phyloP scores from a whole-genome alignment of 2,888 invertebrate genomes.

The Spodoptera exigua region DNA sequence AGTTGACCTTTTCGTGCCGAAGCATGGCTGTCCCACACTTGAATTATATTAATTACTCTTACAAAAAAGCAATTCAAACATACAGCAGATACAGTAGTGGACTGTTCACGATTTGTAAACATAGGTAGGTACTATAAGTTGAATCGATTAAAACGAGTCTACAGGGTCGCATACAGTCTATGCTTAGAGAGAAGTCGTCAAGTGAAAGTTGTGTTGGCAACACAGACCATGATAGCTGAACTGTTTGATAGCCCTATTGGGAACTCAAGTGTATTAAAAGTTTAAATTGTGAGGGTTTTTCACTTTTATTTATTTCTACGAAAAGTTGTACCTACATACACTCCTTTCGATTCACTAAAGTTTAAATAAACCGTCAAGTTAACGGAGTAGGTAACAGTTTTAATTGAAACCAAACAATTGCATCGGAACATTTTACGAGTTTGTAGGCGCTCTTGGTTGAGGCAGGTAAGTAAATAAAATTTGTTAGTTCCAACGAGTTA shows the following conservation, averaged over 20 bases:
- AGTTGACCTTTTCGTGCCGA: too few species aligned
- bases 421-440: conserved; percentile 31
- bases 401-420: conserved; percentile 54
- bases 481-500: conserved; percentile 7
- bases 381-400: conserved; percentile 32
- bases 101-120: conserved; percentile 51
- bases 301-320: conserved; percentile 51
- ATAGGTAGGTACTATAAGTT: conserved; percentile 39
- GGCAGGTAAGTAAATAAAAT: conserved; percentile 23
- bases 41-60: too few species aligned
- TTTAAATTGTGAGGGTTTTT: conserved; percentile 55
- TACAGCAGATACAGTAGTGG: too few species aligned
- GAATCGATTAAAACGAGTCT: conserved; percentile 60
- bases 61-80: too few species aligned
- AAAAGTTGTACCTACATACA: conserved; percentile 28
- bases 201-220: conserved; percentile 58
- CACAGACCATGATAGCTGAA: conserved; percentile 13
- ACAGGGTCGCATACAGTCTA: conserved; percentile 55
- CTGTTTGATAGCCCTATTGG: conserved; percentile 57
- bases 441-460: conserved; percentile 10
- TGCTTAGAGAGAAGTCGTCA: conserved; percentile 53
- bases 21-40: too few species aligned
- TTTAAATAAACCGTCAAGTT: conserved; percentile 43
- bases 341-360: conserved; percentile 35
- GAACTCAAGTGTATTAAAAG: conserved; percentile 51